Evolutionary conservation across 2,888 invertebrate genomes (phyloP), one percentile per base, ranked within the genome.

Genomic region (Agrotis segetum): DNA sequence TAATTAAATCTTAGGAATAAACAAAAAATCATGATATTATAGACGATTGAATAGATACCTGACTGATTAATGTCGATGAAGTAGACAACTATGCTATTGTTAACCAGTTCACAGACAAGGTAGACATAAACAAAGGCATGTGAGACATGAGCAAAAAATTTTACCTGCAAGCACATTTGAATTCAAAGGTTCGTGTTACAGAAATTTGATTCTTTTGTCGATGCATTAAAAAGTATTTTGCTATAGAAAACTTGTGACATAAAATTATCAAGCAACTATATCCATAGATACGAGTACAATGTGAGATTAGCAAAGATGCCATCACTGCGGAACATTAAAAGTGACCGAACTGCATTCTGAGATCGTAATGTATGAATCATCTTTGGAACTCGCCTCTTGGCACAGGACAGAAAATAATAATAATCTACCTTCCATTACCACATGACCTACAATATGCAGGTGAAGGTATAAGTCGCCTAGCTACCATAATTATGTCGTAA

Each of bases 311-410:
- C 86, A 83, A 86, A 90, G 88, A 89, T 89, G 88, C 85, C 86
- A 87, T 88, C 85, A 86, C 82, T 83, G 86, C 86, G 89, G 89
- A 87, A 91, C 84, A 88, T 88, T 85, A 87, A 88, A 89, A 92
- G 88, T 92, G 90, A 90, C 92, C 93, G 83, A 91, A 92, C 93
- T 93, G 94, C 94, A 95, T 95, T 95, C 93, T 92, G 88, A 84
- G 86, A 87, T 87, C 86, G 89, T 87, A 88, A 87, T 87, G 86
- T 79, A 90, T 95, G 95, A 95, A 90, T 95, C 95, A 95, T 90
- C 88, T 87, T 88, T 88, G 88, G 82, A 89, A 88, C 88, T 88
- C 84, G 90, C 82, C 72, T 90, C 91, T 95, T 94, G 94, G 93
- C 94, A 93, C 88, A 87, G 88, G 88, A 87, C 88, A 86, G 85